A percentile compares a stretch with the other conserved stretches of the same genome.
Conservation (phyloP, 1,140 invertebrate species). For the Atta colombica region DNA sequence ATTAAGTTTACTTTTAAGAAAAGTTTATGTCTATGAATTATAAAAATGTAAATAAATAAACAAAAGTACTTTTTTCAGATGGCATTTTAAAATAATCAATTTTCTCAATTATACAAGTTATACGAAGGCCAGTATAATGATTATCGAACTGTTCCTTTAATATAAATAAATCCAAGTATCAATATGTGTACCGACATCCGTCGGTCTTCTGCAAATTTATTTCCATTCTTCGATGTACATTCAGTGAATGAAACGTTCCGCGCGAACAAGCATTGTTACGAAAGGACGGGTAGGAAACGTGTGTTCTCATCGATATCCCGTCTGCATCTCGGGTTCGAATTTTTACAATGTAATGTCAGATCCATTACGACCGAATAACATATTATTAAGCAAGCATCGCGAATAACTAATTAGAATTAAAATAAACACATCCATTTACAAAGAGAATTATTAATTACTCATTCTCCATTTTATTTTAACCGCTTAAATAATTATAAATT, state of each 20-base stretch:
- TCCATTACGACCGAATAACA: neutral
- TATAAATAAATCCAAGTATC: slow-evolving; percentile 25
- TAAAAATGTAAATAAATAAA: slow-evolving; percentile 6
- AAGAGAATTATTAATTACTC: neutral
- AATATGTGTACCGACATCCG: neutral
- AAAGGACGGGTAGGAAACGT: slow-evolving; percentile 34
- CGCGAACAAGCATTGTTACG: slow-evolving; percentile 37
- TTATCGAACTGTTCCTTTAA: slow-evolving; percentile 22
- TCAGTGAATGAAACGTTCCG: slow-evolving; percentile 49
- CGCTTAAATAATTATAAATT: neutral
- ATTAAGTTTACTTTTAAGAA: no score
- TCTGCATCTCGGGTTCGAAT: slow-evolving; percentile 9
- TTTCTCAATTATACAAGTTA: slow-evolving; percentile 15
- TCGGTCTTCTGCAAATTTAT: slow-evolving; percentile 39
- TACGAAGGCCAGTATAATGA: neutral
- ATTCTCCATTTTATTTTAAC: no score
- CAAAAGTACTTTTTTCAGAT: neutral
- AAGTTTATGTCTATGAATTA: neutral
- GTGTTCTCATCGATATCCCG: slow-evolving; percentile 17
- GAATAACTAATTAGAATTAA: slow-evolving; percentile 17
- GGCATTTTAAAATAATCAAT: neutral
- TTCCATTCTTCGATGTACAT: slow-evolving; percentile 46
- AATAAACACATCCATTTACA: neutral
- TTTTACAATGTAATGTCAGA: slow-evolving; percentile 12
- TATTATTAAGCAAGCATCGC: neutral